Conservation (phyloP, 1,140 invertebrate species). For the Nilaparvata lugens region DNA sequence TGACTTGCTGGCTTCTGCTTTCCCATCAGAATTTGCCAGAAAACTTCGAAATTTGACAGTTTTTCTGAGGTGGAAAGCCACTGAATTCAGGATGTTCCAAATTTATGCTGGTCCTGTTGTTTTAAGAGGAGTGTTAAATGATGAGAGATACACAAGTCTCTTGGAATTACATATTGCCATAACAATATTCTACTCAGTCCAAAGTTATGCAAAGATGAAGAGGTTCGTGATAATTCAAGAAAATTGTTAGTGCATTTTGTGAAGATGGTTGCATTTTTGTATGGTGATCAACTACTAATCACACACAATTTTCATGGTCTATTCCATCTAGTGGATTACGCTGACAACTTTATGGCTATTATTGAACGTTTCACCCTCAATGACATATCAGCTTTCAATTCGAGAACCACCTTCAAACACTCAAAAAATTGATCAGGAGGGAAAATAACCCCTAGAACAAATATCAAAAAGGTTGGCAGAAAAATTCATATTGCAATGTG, state of each 20-base stretch:
- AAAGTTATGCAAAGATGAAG: neutral
- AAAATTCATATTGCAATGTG: too few species aligned
- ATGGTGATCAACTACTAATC: slow-evolving; percentile 28
- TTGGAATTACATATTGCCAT: neutral
- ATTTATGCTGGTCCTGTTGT: slow-evolving; percentile 24
- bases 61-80: slow-evolving; percentile 30
- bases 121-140: slow-evolving; percentile 5
- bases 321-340: slow-evolving; percentile 16
- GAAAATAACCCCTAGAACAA: too few species aligned
- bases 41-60: slow-evolving; percentile 24
- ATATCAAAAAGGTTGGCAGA: too few species aligned
- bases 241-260: slow-evolving; percentile 13
- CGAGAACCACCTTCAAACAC: neutral
- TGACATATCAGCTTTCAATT: too few species aligned
- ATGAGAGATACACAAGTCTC: neutral
- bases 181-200: slow-evolving; percentile 1
- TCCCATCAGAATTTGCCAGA: slow-evolving; percentile 27
- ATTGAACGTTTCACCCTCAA: slow-evolving; percentile 9
- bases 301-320: slow-evolving; percentile 28
- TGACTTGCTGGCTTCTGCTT: slow-evolving; percentile 11
- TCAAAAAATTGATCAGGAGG: too few species aligned
- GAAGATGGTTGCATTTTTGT: slow-evolving; percentile 5
- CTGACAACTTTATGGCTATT: slow-evolving; percentile 1
- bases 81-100: slow-evolving; percentile 34
- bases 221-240: neutral